phyloP scores from a whole-genome alignment of 2,797 vertebrate species.

The Peromyscus aztecus region DNA sequence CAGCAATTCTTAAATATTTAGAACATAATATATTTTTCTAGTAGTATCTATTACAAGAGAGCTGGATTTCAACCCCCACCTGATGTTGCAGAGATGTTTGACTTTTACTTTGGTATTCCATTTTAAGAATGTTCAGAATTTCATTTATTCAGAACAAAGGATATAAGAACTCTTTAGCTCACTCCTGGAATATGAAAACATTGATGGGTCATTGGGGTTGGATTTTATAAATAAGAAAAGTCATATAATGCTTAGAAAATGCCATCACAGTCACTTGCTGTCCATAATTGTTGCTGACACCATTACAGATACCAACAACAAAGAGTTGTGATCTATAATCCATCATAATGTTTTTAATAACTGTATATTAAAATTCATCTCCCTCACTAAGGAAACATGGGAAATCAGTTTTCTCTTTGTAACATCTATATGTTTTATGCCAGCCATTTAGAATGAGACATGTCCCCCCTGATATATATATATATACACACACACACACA shows the following conservation, averaged over 20 bases:
- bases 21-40: neutral
- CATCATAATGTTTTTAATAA: constrained; percentile 64
- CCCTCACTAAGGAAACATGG: neutral
- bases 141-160: neutral
- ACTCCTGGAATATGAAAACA: neutral
- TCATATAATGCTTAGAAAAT: neutral
- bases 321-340: constrained; percentile 28
- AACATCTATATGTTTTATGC: neutral
- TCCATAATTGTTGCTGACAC: neutral
- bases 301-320: neutral
- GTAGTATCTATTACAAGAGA: neutral
- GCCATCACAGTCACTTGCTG: neutral
- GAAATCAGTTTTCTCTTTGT: constrained; percentile 6
- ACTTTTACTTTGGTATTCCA: neutral
- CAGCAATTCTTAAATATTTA: neutral
- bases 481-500: neutral
- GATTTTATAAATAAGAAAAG: constrained; percentile 48
- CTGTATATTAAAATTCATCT: neutral
- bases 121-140: neutral
- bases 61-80: too few relatives aligned
- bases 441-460: neutral
- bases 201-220: neutral
- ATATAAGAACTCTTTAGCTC: neutral
- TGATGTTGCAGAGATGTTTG: neutral
- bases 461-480: neutral